A percentile compares a stretch with the other conserved stretches of the same genome.
Evolutionary conservation across 2,113 vertebrate genomes (phyloP).

Genomic region (Ciconia boyciana): DNA sequence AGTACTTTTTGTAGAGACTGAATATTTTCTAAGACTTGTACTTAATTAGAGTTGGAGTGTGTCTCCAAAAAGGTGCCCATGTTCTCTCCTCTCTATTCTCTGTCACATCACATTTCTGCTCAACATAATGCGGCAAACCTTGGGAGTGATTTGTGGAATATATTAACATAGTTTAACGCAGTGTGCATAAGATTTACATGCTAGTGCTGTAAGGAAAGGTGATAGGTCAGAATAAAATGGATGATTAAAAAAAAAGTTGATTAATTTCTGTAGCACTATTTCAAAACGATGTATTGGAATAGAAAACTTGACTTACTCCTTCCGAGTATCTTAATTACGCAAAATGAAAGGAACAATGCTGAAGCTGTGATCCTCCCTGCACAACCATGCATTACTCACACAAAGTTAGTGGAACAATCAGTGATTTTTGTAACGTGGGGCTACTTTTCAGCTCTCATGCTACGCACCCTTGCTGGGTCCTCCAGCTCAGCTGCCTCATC

Average conservation of each 20-base stretch:
- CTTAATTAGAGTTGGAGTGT: neutral
- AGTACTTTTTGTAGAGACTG: neutral
- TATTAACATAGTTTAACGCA: conserved; percentile 25
- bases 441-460: neutral
- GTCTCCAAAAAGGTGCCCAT: neutral
- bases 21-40: neutral
- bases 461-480: neutral
- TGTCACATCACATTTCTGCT: conserved; percentile 40
- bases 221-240: conserved; percentile 34
- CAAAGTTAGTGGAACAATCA: neutral
- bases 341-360: neutral
- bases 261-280: conserved; percentile 14
- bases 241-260: neutral
- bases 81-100: neutral
- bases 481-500: neutral
- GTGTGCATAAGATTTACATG: conserved; percentile 2
- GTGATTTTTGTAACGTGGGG: neutral
- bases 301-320: neutral
- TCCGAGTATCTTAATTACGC: neutral
- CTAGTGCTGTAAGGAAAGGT: neutral
- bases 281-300: neutral
- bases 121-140: conserved; percentile 14
- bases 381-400: fast-evolving
- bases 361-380: neutral
- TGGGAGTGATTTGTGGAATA: conserved; percentile 43